Conservation (phyloP, 2,888 invertebrate genomes). For the Lobophora halterata region DNA sequence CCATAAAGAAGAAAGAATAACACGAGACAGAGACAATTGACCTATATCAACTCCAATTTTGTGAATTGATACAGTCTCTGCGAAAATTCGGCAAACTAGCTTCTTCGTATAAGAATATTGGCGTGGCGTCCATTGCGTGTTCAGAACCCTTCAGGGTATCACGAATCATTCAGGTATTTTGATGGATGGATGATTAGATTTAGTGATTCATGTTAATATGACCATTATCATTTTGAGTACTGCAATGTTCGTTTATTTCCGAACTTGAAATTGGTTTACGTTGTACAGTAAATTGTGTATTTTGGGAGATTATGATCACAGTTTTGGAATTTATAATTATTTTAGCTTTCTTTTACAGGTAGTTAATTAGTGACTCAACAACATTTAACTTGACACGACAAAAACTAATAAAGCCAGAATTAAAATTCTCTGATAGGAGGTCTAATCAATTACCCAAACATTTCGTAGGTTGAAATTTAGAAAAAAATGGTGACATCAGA, state of each 20-base stretch:
- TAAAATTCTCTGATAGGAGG: too few species aligned
- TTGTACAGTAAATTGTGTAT: background rate
- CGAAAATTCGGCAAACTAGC: conserved; percentile 1
- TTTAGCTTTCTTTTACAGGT: too few species aligned
- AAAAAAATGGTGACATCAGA: conserved; percentile 16
- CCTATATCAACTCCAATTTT: too few species aligned
- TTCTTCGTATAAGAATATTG: too few species aligned
- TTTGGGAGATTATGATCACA: background rate
- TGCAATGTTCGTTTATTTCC: conserved; percentile 19
- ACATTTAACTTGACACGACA: too few species aligned
- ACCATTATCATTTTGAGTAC: conserved; percentile 34
- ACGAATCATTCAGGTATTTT: conserved; percentile 39
- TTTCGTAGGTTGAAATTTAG: conserved; percentile 5
- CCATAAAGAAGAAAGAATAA: too few species aligned
- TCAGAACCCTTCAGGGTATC: conserved; percentile 34
- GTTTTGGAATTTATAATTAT: background rate
- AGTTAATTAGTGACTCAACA: background rate
- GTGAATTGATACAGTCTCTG: too few species aligned
- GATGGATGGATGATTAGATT: conserved; percentile 32
- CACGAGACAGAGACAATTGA: too few species aligned
- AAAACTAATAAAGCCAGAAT: too few species aligned
- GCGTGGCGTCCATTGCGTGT: too few species aligned
- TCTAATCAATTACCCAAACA: too few species aligned
- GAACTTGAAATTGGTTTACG: conserved; percentile 17
- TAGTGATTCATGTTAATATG: conserved; percentile 38